Base-by-base conservation (phyloP, 2,888 invertebrate genomes). In the Drosophila flavopinicola region DNA sequence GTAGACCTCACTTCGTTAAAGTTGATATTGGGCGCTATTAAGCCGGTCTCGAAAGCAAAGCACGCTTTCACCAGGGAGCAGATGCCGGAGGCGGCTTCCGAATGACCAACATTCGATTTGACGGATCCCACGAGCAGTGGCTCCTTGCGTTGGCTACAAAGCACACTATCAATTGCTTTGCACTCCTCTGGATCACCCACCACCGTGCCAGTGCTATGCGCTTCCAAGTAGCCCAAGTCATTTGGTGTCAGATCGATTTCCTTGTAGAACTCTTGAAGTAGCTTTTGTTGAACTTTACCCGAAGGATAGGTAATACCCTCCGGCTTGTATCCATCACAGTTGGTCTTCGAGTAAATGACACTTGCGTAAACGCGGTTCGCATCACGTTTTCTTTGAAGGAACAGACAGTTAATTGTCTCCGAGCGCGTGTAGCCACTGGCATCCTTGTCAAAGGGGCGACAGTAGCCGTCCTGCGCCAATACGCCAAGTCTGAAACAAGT, bases 101-200 rank as follows among this genome's bases (percentile, higher is more conserved):
- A 94, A 90, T 99, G 99, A 0, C 99, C 99, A 90, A 98, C 93
- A 91, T 98, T 99, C 0, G 98, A 97, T 89, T 99, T 99, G 27
- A 98, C 94, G 0, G 98, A 97, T 1, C 98, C 98, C 59, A 99
- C 95, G 44, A 94, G 91, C 0, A 98, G 92, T 0, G 98, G 95
- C 0, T 93, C 94, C 0, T 93, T 93, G n/a, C 97, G 93, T 17
- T 94, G 94, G 3, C 93, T 93, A 85, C 96, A 96, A 89, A 97
- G 94, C 27, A 96, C 93, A 75, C 94, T 94, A 44, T 96, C 95
- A 45, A 99, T 94, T 0, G 97, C 96, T 74, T 94, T 92, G 54
- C 97, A 92, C 91, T 99, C 99, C 89, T 98, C 97, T 0, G 98
- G 98, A 91, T 99, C 99, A 13, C 98, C 98, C 2, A 96, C 95